Evolutionary conservation across 2,113 vertebrate species (phyloP).

Genomic region (Cavia aperea): DNA sequence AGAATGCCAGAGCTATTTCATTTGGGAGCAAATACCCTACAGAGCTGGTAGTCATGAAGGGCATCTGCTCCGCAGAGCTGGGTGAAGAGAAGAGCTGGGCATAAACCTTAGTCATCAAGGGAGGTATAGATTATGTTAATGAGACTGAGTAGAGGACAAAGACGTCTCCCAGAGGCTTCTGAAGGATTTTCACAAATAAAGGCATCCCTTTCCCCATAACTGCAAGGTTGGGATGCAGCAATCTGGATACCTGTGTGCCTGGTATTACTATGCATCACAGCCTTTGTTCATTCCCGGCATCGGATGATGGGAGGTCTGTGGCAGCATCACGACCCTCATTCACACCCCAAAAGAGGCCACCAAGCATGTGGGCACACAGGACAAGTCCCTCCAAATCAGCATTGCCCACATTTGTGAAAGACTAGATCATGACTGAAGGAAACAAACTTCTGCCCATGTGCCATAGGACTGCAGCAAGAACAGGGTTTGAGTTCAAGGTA

Average conservation of each 20-base stretch:
- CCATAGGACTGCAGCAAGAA: background rate
- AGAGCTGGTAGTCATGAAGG: background rate
- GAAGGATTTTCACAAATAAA: background rate
- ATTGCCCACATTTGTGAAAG: background rate
- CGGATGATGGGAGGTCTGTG: fast-evolving
- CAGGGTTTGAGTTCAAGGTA: background rate
- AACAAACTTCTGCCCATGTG: fast-evolving
- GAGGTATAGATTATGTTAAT: background rate
- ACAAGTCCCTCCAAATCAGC: background rate
- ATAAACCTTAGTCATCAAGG: background rate
- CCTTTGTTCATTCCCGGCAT: background rate
- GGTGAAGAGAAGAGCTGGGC: background rate
- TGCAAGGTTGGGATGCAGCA: background rate
- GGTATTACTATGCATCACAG: background rate
- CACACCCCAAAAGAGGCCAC: background rate
- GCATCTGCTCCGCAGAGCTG: fast-evolving
- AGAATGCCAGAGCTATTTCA: background rate
- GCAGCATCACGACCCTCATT: background rate
- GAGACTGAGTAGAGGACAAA: background rate
- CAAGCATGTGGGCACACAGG: background rate
- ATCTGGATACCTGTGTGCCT: fast-evolving
- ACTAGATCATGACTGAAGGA: fast-evolving
- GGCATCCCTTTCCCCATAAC: background rate
- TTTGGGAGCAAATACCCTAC: background rate
- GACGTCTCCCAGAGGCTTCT: background rate